Conservation (phyloP, 2,888 invertebrate species). For the Meganola albula region DNA sequence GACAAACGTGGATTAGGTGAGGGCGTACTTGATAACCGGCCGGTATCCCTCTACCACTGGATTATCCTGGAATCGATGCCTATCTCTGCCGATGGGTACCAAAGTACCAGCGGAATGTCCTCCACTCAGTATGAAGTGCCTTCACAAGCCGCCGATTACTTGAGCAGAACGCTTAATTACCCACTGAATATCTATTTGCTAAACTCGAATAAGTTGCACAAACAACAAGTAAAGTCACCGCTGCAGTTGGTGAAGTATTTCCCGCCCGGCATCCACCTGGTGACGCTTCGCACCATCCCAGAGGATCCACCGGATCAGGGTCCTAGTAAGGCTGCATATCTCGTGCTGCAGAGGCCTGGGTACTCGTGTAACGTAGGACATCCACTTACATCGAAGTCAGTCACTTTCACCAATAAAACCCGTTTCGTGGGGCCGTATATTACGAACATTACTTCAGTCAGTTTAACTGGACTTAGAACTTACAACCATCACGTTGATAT, state of each 20-base stretch:
- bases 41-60: conserved; percentile 89
- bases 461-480: conserved; percentile 78
- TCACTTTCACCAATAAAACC: no score
- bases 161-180: conserved; percentile 87
- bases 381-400: conserved; percentile 52
- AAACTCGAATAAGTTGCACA: conserved; percentile 79
- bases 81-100: conserved; percentile 32
- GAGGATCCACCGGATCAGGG: conserved; percentile 86
- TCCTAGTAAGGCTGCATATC: conserved; percentile 84
- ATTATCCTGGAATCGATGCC: conserved; percentile 83
- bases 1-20: conserved; percentile 97
- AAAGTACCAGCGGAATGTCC: conserved; percentile 44
- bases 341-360: conserved; percentile 89
- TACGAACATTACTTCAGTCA: conserved; percentile 68
- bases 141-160: conserved; percentile 83
- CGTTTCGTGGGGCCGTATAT: conserved; percentile 45
- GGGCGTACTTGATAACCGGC: conserved; percentile 94
- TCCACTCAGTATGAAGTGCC: conserved; percentile 66
- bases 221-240: conserved; percentile 65
- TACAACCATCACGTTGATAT: conserved; percentile 55
- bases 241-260: conserved; percentile 48
- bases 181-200: conserved; percentile 87
- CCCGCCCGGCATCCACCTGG: conserved; percentile 86
- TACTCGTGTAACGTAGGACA: conserved; percentile 80
- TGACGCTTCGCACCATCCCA: conserved; percentile 88